Percentiles rank a stretch among this genome's conserved stretches.
These are phyloP conservation scores for Megalonaias nervosa DNA, from an alignment of 1,140 invertebrate genomes.

Conservation along the genomic window DNA sequence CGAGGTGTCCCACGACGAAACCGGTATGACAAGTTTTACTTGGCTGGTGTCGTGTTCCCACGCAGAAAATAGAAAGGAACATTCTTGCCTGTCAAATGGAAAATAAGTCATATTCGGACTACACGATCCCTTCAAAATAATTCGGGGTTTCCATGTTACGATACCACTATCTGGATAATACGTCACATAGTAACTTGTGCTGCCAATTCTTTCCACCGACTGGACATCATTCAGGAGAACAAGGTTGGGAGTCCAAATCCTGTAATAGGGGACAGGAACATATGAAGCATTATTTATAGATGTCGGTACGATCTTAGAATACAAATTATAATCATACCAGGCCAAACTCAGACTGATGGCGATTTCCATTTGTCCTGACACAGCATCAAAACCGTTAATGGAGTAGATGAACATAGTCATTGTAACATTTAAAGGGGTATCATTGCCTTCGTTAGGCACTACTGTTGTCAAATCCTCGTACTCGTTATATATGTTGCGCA, in stretches of 20 bases:
- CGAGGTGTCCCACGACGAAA: neutral
- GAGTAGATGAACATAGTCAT: neutral
- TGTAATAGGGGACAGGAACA: neutral
- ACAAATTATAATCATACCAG: slow-evolving; percentile 2
- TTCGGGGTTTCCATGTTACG: slow-evolving; percentile 14
- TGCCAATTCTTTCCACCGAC: slow-evolving; percentile 13
- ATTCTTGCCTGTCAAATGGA: slow-evolving; percentile 21
- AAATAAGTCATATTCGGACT: slow-evolving; percentile 19
- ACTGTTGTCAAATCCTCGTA: neutral
- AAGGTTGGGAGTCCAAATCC: slow-evolving; percentile 17
- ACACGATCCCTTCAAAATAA: slow-evolving; percentile 16
- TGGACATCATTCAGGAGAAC: slow-evolving; percentile 11
- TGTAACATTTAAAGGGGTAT: neutral
- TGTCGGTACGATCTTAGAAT: neutral
- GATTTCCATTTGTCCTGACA: slow-evolving; percentile 5
- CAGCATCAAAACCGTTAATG: slow-evolving; percentile 12
- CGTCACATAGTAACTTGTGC: slow-evolving; percentile 7
- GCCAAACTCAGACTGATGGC: slow-evolving; percentile 7
- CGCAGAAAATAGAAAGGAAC: slow-evolving; percentile 1
- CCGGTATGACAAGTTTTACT: neutral
- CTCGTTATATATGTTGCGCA: neutral
- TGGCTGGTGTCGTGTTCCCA: neutral
- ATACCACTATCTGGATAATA: slow-evolving; percentile 10
- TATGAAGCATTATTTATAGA: too few species aligned
- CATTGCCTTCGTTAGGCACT: slow-evolving; percentile 10